Percentiles rank a stretch among this genome's conserved stretches.
Conservation (phyloP, 2,888 invertebrate species). For the Margaritifera margaritifera region DNA sequence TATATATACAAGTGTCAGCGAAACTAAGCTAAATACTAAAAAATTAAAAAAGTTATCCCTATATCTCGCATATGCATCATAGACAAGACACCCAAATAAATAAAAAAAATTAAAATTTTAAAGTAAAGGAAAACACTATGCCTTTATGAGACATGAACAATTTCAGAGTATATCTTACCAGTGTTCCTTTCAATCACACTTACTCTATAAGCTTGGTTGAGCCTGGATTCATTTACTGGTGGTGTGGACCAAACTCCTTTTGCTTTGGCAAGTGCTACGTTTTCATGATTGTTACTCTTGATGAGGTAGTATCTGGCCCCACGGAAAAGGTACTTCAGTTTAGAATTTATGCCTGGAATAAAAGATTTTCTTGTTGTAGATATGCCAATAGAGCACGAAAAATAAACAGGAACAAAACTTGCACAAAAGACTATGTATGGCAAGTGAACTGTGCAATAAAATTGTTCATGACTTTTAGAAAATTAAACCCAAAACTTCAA, state of each 20-base stretch:
- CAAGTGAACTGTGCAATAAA: not conserved
- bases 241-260: slow-evolving; percentile 96
- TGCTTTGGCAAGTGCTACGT: slow-evolving; percentile 93
- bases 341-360: slow-evolving; percentile 30
- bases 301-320: slow-evolving; percentile 96
- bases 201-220: slow-evolving; percentile 91
- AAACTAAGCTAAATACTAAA: no score
- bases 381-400: not conserved
- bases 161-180: not conserved
- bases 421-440: not conserved
- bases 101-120: no score
- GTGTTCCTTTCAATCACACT: slow-evolving; percentile 7
- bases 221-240: slow-evolving; percentile 95
- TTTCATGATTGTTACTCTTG: slow-evolving; percentile 98
- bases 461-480: not conserved
- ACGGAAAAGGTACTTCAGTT: slow-evolving; percentile 91
- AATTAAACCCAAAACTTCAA: no score
- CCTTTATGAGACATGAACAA: no score
- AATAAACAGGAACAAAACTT: not conserved
- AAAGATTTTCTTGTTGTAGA: not conserved
- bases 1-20: no score
- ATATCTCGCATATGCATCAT: no score
- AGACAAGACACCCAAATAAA: no score
- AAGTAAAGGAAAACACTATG: no score
- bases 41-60: no score